Percentiles rank a stretch among this genome's conserved stretches.
These are phyloP conservation scores for cattle (Bos taurus) DNA, from an alignment of 2,113 vertebrate genomes.

Conservation along the genomic window DNA sequence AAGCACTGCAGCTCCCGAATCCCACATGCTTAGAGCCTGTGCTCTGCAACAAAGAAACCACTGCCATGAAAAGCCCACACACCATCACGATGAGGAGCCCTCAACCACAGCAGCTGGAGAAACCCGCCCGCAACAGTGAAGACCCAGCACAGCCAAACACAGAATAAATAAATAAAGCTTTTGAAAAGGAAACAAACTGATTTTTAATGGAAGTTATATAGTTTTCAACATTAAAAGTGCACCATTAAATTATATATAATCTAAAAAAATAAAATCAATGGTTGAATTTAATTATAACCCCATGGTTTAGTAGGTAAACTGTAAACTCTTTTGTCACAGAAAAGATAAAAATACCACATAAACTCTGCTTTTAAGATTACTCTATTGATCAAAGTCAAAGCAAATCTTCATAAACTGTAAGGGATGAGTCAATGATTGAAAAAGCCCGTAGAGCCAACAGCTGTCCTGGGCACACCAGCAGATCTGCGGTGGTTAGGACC, in stretches of 20 bases:
- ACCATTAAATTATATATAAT: neutral
- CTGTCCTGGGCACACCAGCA: neutral
- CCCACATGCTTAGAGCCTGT: fast-evolving
- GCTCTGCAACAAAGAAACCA: fast-evolving
- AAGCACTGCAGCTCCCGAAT: fast-evolving
- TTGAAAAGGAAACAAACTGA: neutral
- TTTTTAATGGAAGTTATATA: neutral
- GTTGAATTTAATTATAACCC: neutral
- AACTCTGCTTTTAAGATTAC: neutral
- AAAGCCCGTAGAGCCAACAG: fast-evolving
- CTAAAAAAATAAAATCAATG: neutral
- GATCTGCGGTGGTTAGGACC: fast-evolving
- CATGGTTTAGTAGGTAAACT: neutral
- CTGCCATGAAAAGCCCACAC: fast-evolving
- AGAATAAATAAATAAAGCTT: neutral
- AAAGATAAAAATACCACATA: neutral
- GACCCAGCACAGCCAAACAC: neutral
- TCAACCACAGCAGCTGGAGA: fast-evolving
- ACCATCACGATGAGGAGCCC: fast-evolving
- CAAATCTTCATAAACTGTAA: neutral
- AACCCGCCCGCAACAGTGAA: fast-evolving
- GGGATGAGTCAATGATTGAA: neutral
- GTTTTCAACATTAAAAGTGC: neutral
- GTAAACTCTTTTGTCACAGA: neutral
- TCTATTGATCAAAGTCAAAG: neutral